phyloP scores from a whole-genome alignment of 2,888 invertebrate species.

The Sarcophaga caerulescens region DNA sequence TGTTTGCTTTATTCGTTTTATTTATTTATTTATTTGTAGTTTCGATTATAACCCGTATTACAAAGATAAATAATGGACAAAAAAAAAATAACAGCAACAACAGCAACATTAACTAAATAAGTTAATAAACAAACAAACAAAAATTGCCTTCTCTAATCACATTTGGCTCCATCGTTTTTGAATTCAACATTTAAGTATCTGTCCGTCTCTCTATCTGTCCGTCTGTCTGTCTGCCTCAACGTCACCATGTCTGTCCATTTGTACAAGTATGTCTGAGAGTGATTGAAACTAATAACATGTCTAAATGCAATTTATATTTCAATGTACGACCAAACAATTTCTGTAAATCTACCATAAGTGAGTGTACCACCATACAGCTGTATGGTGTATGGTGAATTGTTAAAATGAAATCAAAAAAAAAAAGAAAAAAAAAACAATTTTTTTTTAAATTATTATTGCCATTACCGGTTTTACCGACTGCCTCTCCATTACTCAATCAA shows the following conservation, averaged over 20 bases:
- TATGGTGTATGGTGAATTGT: conserved; percentile 36
- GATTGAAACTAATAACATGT: conserved; percentile 62
- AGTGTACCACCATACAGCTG: neutral
- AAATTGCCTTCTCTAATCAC: conserved; percentile 41
- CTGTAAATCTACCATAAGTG: neutral
- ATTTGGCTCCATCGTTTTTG: conserved; percentile 33
- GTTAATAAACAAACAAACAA: neutral
- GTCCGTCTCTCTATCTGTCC: conserved; percentile 12
- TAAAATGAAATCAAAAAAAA: neutral
- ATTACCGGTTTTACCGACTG: conserved; percentile 56
- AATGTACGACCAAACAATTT: neutral
- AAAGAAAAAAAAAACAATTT: neutral
- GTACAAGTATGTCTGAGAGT: conserved; percentile 4
- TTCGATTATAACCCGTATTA: conserved; percentile 47
- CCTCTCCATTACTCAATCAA: conserved; percentile 56
- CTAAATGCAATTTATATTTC: conserved; percentile 47
- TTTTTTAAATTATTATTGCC: conserved; percentile 30
- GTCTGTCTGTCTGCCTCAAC: neutral
- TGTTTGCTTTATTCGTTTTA: conserved; percentile 10
- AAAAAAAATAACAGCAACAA: neutral
- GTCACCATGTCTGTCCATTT: neutral
- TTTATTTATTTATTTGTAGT: conserved; percentile 20
- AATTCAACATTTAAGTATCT: conserved; percentile 14
- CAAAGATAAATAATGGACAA: conserved; percentile 46
- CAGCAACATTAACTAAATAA: neutral